A percentile compares a stretch with the other conserved stretches of the same genome.
Evolutionary conservation across 53 echinoderm and acorn worm genomes (phyloP).

Genomic region (Glandiceps talaboti): DNA sequence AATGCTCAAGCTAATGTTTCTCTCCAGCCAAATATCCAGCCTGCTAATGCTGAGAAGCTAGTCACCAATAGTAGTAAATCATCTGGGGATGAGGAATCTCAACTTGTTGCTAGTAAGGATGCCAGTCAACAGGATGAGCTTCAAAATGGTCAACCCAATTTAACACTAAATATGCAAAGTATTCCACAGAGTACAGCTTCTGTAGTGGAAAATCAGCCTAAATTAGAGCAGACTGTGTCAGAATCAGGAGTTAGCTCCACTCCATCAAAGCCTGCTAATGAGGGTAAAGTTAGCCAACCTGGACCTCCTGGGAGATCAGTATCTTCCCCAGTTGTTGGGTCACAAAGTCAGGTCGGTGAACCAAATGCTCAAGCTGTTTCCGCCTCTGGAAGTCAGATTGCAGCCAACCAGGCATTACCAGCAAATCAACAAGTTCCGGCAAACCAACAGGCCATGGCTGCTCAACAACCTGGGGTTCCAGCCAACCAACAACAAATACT

Average conservation of each 20-base stretch:
- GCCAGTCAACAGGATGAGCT: neutral
- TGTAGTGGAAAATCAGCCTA: neutral
- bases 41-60: neutral
- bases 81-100: neutral
- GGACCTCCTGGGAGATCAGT: neutral
- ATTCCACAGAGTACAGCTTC: neutral
- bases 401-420: neutral
- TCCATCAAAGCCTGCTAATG: neutral
- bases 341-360: neutral
- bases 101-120: neutral
- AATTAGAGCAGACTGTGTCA: neutral
- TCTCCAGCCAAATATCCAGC: neutral
- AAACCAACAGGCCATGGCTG: neutral
- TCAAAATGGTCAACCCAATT: neutral
- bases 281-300: neutral
- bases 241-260: neutral
- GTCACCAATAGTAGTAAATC: neutral
- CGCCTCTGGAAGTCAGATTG: neutral
- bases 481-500: neutral
- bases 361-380: neutral
- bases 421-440: neutral
- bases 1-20: neutral
- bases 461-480: neutral
- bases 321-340: neutral
- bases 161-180: neutral